Base-by-base conservation (phyloP, 1,140 invertebrate species). In the Heliconius eleuchia region DNA sequence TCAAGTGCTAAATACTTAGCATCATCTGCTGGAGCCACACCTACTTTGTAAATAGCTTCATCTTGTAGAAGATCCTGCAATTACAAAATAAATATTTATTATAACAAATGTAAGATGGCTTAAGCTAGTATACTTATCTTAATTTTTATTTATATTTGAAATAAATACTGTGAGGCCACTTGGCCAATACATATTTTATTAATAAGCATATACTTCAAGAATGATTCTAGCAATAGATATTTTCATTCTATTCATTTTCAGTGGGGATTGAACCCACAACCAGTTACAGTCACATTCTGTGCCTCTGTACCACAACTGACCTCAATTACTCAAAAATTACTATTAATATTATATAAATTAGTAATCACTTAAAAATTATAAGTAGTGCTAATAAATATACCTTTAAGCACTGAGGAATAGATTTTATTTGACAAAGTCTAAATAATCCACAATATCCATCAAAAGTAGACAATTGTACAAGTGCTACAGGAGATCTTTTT, bases 11-110 rank as follows among this genome's bases (percentile, higher is more conserved):
- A 89, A 81, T 97, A 97, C 74, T 94, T 95, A 1, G 96, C 96
- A 95, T 98, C 97, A 83, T 97, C 97, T 13, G 93, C 92, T 1
- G 96, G 95, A 5, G 95, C 96, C 9, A 98, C 97, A 19, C 97
- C 97, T 18, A 98, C 96, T 95, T 98, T 98, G 39, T 97, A 94
- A 52, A 96, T 93, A 7, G 75, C 85, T 19, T 93, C 89, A 82
- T 95, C 94, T 86, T 95, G 94, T 73, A 96, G 81, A n/a, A 95
- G 82, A 6, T 93, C 95, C 94, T 95, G 88, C 96, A 87, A 57
- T 9, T 57, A 11, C 52, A 55, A 55, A 19, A 55, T 18, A 5
- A 19, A 19, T 55, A 19, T 55, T 55, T 55, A 55, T n/a, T 55
- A n/a, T 55, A 55, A 19, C 19, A 55, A 5, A 19, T 18, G 2